phyloP scores from a whole-genome alignment of 2,888 invertebrate species.

The Conus canariensis region DNA sequence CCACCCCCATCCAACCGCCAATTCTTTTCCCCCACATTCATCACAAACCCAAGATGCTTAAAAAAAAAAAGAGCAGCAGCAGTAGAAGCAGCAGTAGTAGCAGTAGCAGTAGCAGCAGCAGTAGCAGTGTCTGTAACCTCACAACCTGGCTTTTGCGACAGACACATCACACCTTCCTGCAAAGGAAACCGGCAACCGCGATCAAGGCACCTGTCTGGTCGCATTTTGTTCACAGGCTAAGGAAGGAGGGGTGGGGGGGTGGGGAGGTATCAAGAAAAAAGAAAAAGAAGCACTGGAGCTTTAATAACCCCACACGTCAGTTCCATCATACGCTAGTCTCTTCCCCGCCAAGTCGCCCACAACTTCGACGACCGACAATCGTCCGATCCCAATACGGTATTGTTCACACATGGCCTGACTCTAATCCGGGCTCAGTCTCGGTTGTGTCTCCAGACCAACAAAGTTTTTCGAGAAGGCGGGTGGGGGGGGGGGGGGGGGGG shows the following conservation, averaged over 20 bases:
- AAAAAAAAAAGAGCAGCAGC: too few relatives aligned
- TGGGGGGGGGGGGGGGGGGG: too few relatives aligned
- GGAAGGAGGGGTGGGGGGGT: too few relatives aligned
- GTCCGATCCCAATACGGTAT: slow-evolving; percentile 34
- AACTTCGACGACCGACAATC: slow-evolving; percentile 2
- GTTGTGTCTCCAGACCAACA: not conserved
- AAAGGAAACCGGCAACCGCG: not conserved
- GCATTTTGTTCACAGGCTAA: not conserved
- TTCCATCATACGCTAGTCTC: slow-evolving; percentile 1
- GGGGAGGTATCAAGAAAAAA: too few relatives aligned
- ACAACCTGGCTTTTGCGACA: not conserved
- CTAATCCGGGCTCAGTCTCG: slow-evolving; percentile 37
- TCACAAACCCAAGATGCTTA: too few relatives aligned
- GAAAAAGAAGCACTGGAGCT: not conserved
- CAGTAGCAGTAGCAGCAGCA: too few relatives aligned
- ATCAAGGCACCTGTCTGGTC: not conserved
- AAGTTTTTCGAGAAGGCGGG: not conserved
- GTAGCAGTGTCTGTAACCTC: too few relatives aligned
- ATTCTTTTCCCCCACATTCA: too few relatives aligned
- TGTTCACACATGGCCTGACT: slow-evolving; percentile 41
- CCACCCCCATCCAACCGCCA: too few relatives aligned
- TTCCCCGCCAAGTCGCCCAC: not conserved
- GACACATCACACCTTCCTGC: not conserved
- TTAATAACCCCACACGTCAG: slow-evolving; percentile 13
- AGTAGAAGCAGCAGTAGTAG: too few relatives aligned